Percentiles rank a stretch among this genome's conserved stretches.
These are phyloP conservation scores for Scaptomyza tumidula DNA, from an alignment of 2,888 invertebrate species.

Conservation along the genomic window DNA sequence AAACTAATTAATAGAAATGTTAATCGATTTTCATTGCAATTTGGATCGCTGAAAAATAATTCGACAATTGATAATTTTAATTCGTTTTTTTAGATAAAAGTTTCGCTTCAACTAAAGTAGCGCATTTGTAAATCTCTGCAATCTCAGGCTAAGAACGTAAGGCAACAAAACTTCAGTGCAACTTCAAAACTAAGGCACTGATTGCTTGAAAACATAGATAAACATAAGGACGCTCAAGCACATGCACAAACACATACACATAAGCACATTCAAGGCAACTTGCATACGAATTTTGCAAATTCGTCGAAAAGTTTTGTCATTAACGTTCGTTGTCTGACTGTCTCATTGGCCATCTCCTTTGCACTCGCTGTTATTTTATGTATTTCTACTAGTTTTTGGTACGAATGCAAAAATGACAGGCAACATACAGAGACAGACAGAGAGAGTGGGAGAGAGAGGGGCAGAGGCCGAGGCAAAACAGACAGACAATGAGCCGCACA, in stretches of 20 bases:
- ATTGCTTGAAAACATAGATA: constrained; percentile 61
- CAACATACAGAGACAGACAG: constrained; percentile 12
- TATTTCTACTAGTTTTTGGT: constrained; percentile 57
- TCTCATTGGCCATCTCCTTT: constrained; percentile 21
- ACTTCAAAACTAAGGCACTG: constrained; percentile 67
- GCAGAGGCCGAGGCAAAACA: constrained; percentile 44
- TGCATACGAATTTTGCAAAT: constrained; percentile 69
- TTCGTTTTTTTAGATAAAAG: neutral
- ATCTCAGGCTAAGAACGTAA: constrained; percentile 49
- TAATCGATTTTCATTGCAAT: neutral
- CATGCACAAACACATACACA: constrained; percentile 30
- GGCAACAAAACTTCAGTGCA: constrained; percentile 69
- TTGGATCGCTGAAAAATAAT: too few species aligned
- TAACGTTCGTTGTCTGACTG: constrained; percentile 67
- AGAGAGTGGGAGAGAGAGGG: neutral
- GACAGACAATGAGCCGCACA: constrained; percentile 43
- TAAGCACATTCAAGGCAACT: constrained; percentile 41
- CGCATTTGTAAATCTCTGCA: constrained; percentile 29
- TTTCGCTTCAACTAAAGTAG: constrained; percentile 26
- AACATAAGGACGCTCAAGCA: constrained; percentile 26
- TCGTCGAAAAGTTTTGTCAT: constrained; percentile 79
- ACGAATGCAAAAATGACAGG: constrained; percentile 73
- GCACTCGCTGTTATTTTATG: constrained; percentile 61
- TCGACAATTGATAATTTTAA: too few species aligned
- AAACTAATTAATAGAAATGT: neutral